A percentile compares a stretch with the other conserved stretches of the same genome.
Conservation (phyloP, 1,140 invertebrate genomes). For the Drosophila erecta region DNA sequence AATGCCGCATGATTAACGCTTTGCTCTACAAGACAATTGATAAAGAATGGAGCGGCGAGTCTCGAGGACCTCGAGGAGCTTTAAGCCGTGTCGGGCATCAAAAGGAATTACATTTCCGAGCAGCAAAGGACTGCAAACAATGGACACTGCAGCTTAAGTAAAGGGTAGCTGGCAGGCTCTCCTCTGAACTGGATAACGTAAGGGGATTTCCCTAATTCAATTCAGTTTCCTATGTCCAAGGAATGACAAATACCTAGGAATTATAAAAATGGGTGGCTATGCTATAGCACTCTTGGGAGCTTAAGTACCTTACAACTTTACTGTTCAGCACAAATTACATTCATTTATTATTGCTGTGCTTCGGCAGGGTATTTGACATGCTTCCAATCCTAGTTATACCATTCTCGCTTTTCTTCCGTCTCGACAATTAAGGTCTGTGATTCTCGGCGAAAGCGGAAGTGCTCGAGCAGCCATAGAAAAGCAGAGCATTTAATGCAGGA, state of each 20-base stretch:
- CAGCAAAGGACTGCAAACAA: conserved; percentile 31
- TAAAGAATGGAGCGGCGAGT: conserved; percentile 51
- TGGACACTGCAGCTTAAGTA: conserved; percentile 34
- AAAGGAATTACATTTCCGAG: conserved; percentile 40
- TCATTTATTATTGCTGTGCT: not conserved
- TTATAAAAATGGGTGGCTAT: no score
- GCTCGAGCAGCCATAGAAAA: conserved; percentile 52
- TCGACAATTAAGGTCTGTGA: conserved; percentile 52
- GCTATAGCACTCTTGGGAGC: no score
- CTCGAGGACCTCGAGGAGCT: conserved; percentile 19
- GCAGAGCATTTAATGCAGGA: conserved; percentile 65
- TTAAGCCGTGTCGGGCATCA: conserved; percentile 45
- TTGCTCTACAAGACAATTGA: conserved; percentile 74
- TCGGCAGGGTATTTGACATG: not conserved
- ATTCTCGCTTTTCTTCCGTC: conserved; percentile 17
- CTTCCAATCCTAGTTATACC: not conserved
- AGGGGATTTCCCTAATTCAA: not conserved
- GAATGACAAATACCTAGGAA: no score
- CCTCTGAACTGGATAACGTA: not conserved
- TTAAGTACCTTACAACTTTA: not conserved
- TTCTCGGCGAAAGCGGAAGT: conserved; percentile 56
- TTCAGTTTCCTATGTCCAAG: not conserved
- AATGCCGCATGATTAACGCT: conserved; percentile 81
- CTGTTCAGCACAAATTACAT: not conserved
- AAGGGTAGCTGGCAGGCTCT: conserved; percentile 6